Evolutionary conservation across 2,797 vertebrate genomes (phyloP).

Genomic region (Caiman crocodilus): DNA sequence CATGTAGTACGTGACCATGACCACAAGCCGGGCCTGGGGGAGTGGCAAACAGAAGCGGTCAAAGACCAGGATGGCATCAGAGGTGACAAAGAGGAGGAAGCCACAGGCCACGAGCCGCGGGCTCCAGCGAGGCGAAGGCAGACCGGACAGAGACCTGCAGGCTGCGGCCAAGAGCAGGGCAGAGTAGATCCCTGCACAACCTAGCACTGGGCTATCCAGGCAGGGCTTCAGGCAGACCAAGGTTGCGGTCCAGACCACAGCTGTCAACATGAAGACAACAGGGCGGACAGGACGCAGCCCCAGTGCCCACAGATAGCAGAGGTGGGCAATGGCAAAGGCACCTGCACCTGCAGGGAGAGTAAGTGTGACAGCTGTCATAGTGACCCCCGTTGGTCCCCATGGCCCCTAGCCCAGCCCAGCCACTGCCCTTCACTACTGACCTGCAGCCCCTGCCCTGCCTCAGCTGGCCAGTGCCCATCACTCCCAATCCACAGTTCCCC

Average conservation of each 20-base stretch:
- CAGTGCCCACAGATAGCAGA: conserved; percentile 45
- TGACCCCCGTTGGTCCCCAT: background rate
- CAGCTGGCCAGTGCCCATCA: background rate
- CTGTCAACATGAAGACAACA: background rate
- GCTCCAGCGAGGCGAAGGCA: background rate
- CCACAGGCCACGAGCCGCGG: conserved; percentile 67
- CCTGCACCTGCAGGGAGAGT: conserved; percentile 82
- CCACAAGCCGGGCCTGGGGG: conserved; percentile 31
- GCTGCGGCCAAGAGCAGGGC: conserved; percentile 80
- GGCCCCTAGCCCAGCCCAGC: rapidly evolving
- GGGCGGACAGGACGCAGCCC: conserved; percentile 6
- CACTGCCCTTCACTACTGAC: background rate
- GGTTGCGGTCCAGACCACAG: background rate
- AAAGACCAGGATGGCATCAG: conserved; percentile 83
- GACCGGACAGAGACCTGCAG: conserved; percentile 73
- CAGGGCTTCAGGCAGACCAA: conserved; percentile 7
- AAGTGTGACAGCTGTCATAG: rapidly evolving
- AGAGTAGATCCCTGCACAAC: conserved; percentile 78
- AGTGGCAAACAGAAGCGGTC: conserved; percentile 79
- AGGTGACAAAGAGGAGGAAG: conserved; percentile 83
- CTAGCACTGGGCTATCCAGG: conserved; percentile 60
- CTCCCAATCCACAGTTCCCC: background rate
- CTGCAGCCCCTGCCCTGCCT: too few species aligned
- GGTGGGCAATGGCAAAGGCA: conserved; percentile 86
- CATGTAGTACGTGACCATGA: conserved; percentile 90